Conservation (phyloP, 2,797 vertebrate species). For the Amniataba percoides region DNA sequence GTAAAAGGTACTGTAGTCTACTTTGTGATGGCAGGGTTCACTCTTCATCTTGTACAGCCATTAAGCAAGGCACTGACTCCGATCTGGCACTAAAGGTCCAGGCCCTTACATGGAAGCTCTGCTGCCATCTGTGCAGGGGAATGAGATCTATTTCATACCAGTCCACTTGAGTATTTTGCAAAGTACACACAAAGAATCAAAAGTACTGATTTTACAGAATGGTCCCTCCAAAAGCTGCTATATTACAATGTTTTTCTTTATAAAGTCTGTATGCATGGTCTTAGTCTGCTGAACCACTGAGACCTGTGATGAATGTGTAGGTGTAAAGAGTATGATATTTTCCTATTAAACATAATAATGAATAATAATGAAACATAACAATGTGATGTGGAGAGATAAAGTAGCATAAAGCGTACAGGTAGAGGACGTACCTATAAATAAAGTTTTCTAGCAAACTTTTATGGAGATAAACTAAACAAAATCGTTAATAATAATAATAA, state of each 20-base stretch:
- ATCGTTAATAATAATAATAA: too few species aligned
- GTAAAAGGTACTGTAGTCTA: neutral
- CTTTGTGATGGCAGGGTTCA: neutral
- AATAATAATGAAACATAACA: too few species aligned
- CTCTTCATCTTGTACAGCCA: neutral
- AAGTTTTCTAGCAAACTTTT: too few species aligned
- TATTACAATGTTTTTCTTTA: too few species aligned
- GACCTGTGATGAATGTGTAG: neutral
- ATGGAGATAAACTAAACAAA: too few species aligned
- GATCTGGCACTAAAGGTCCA: neutral
- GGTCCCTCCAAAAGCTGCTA: neutral
- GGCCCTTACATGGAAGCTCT: neutral
- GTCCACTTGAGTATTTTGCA: too few species aligned
- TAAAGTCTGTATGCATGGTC: neutral
- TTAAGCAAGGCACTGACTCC: neutral
- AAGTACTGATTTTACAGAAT: neutral
- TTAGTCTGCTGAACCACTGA: neutral
- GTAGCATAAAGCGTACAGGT: neutral
- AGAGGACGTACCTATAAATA: too few species aligned
- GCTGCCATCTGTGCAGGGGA: neutral
- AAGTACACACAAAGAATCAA: too few species aligned
- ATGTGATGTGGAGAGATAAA: too few species aligned
- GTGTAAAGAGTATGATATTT: neutral
- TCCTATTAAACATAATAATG: neutral
- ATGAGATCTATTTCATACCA: too few species aligned